Evolutionary conservation across 2,113 vertebrate species (phyloP).

Genomic region (Butastur rufipennis): DNA sequence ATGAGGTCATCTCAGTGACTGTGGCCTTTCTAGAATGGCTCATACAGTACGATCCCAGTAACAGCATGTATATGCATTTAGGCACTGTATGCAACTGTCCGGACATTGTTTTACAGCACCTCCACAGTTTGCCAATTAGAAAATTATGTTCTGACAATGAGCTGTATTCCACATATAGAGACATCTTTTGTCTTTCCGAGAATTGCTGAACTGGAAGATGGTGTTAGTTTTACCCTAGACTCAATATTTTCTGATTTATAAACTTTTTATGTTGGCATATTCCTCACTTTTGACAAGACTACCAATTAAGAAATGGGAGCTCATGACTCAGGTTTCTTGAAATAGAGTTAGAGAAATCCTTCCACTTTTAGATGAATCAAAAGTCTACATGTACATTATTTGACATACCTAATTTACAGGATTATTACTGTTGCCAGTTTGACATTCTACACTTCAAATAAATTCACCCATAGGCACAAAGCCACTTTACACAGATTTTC

Average conservation of each 20-base stretch:
- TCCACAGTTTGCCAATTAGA: background rate
- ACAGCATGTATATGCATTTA: background rate
- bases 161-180: background rate
- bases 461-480: conserved; percentile 63
- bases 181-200: background rate
- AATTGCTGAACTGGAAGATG: background rate
- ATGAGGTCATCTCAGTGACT: background rate
- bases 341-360: conserved; percentile 27
- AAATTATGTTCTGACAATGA: background rate
- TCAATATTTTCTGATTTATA: conserved; percentile 22
- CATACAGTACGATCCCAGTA: accelerated
- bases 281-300: conserved; percentile 21
- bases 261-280: background rate
- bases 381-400: conserved; percentile 57
- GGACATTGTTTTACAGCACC: background rate
- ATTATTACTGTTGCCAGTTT: conserved; percentile 56
- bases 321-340: conserved; percentile 30
- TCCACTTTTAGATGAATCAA: conserved; percentile 46
- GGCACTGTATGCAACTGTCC: background rate
- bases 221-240: background rate
- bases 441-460: conserved; percentile 68
- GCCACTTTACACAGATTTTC: conserved; percentile 58
- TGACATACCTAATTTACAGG: conserved; percentile 45
- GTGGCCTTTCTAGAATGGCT: background rate
- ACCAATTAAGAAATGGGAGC: conserved; percentile 33